Conservation (phyloP, 2,888 invertebrate genomes). For the Apoderus coryli region DNA sequence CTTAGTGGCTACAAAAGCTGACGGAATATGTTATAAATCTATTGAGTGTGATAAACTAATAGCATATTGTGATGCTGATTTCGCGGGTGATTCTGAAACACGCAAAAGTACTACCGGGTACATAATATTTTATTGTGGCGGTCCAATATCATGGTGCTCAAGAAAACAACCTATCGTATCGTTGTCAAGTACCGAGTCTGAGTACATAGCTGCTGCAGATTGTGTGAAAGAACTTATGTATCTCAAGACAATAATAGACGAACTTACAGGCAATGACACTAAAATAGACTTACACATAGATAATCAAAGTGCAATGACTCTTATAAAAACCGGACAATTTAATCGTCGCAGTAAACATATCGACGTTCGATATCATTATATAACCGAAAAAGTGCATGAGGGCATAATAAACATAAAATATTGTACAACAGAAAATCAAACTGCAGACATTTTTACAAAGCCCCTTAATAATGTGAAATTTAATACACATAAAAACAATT, state of each 20-base stretch:
- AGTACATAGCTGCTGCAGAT: constrained; percentile 17
- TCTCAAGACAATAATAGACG: constrained; percentile 9
- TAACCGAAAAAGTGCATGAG: constrained; percentile 14
- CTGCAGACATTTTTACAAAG: constrained; percentile 17
- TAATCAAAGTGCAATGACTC: constrained; percentile 13
- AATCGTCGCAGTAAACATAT: constrained; percentile 16
- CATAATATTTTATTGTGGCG: constrained; percentile 15
- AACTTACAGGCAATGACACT: constrained; percentile 2
- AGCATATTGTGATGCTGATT: constrained; percentile 15
- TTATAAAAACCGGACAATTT: constrained; percentile 12
- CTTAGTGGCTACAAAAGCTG: background rate
- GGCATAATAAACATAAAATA: constrained; percentile 10
- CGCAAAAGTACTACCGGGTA: constrained; percentile 17
- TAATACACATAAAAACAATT: too few relatives aligned
- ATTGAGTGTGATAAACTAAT: constrained; percentile 8
- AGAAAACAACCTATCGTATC: constrained; percentile 19
- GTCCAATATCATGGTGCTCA: constrained; percentile 19
- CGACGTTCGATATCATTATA: constrained; percentile 14
- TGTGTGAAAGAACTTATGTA: constrained; percentile 16
- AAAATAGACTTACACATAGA: constrained; percentile 10
- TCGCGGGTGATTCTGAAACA: constrained; percentile 15
- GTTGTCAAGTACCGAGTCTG: constrained; percentile 19
- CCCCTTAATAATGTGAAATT: constrained; percentile 4
- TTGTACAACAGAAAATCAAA: constrained; percentile 11
- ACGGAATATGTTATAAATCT: constrained; percentile 1